Conservation (phyloP, 2,888 invertebrate genomes). For the Serrognathus titanus region DNA sequence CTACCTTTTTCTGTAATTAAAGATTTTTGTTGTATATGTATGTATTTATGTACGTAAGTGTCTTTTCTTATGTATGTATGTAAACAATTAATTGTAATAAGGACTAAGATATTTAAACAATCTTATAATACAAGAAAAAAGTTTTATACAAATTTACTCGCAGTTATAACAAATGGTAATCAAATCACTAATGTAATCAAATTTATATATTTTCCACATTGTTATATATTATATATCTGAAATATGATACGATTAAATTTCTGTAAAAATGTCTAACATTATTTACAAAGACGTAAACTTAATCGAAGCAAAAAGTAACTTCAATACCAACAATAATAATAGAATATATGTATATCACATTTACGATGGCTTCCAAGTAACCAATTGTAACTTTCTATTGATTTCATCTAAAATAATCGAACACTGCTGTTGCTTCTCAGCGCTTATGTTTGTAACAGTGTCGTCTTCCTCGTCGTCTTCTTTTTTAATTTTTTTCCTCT, state of each 20-base stretch:
- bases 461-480: slow-evolving; percentile 50
- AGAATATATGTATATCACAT: not conserved
- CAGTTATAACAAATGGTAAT: not conserved
- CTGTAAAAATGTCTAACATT: not conserved
- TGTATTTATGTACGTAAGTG: not conserved
- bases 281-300: not conserved
- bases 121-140: too few relatives aligned
- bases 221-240: too few relatives aligned
- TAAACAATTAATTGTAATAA: not conserved
- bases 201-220: too few relatives aligned
- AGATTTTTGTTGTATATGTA: too few relatives aligned
- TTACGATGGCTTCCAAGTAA: slow-evolving; percentile 65
- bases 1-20: too few relatives aligned
- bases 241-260: not conserved
- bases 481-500: slow-evolving; percentile 43
- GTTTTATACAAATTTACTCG: not conserved
- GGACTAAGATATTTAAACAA: too few relatives aligned
- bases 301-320: not conserved
- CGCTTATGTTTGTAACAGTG: slow-evolving; percentile 45
- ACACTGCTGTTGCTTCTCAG: slow-evolving; percentile 70
- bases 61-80: not conserved
- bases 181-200: too few relatives aligned
- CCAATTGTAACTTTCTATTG: slow-evolving; percentile 71
- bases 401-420: slow-evolving; percentile 73
- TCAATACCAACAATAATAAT: too few relatives aligned